phyloP scores from a whole-genome alignment of 2,113 vertebrate genomes.

The Numenius arquata region DNA sequence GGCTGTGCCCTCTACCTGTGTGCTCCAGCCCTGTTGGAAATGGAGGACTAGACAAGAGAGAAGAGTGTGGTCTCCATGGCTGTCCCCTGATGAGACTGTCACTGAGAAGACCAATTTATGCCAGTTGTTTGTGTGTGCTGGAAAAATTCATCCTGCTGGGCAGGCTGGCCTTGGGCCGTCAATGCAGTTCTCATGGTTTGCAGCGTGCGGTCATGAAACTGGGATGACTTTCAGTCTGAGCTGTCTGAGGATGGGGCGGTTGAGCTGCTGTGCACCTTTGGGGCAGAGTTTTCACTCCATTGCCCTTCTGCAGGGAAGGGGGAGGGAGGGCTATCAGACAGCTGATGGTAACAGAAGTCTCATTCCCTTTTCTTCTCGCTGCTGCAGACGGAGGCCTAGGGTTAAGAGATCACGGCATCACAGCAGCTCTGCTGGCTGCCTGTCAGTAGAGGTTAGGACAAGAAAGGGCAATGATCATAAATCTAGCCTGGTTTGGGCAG shows the following conservation, averaged over 20 bases:
- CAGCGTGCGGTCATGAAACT: not conserved
- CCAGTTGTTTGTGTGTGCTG: not conserved
- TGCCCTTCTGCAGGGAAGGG: not conserved
- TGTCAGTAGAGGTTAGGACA: not conserved
- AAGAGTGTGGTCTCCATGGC: not conserved
- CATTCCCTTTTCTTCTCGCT: not conserved
- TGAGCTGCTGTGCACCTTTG: not conserved
- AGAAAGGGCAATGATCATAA: not conserved
- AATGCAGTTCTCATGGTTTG: not conserved
- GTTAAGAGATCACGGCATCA: not conserved
- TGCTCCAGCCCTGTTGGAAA: not conserved
- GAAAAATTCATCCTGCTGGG: not conserved
- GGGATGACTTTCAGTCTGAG: not conserved
- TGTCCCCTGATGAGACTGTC: not conserved
- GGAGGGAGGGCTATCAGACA: not conserved
- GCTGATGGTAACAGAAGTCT: not conserved
- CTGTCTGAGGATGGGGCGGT: not conserved
- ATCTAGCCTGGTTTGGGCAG: not conserved
- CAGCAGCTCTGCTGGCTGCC: not conserved
- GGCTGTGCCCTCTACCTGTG: not conserved
- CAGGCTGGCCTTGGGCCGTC: not conserved
- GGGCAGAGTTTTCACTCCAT: not conserved
- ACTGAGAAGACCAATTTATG: not conserved
- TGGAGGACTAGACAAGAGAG: not conserved
- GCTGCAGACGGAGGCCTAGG: not conserved